Conservation (phyloP, 2,797 vertebrate species). For the Neopelma chrysocephalum region DNA sequence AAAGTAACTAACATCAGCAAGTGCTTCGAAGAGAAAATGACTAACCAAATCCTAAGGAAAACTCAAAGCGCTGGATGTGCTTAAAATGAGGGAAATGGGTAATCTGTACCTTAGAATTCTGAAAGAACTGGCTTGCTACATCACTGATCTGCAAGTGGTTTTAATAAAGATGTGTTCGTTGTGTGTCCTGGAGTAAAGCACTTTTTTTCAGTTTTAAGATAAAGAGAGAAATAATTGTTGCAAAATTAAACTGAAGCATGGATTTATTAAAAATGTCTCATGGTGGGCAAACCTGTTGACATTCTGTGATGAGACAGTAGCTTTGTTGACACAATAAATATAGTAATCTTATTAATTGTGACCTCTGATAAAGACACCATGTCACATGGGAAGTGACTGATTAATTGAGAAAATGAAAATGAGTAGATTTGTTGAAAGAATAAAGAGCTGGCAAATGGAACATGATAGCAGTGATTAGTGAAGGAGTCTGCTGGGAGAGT, state of each 20-base stretch:
- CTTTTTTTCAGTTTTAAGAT: neutral
- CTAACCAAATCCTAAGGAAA: neutral
- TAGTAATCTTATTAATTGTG: neutral
- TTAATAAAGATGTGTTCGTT: neutral
- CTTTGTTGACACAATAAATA: neutral
- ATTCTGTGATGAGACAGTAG: neutral
- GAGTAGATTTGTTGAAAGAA: neutral
- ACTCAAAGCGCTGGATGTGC: neutral
- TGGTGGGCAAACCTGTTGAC: neutral
- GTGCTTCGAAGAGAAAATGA: neutral
- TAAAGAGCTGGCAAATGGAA: neutral
- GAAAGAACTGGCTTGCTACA: neutral
- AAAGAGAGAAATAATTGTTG: neutral
- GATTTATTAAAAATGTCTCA: neutral
- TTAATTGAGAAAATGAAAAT: neutral
- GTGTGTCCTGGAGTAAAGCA: neutral
- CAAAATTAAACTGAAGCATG: neutral
- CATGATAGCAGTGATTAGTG: neutral
- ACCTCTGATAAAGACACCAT: neutral
- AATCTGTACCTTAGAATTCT: neutral
- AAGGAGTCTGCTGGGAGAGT: neutral
- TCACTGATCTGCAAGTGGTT: neutral
- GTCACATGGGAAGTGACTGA: neutral
- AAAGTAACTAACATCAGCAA: neutral
- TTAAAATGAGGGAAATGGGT: neutral